Base-by-base conservation (phyloP, 2,888 invertebrate species). In the Yponomeuta malinellus region DNA sequence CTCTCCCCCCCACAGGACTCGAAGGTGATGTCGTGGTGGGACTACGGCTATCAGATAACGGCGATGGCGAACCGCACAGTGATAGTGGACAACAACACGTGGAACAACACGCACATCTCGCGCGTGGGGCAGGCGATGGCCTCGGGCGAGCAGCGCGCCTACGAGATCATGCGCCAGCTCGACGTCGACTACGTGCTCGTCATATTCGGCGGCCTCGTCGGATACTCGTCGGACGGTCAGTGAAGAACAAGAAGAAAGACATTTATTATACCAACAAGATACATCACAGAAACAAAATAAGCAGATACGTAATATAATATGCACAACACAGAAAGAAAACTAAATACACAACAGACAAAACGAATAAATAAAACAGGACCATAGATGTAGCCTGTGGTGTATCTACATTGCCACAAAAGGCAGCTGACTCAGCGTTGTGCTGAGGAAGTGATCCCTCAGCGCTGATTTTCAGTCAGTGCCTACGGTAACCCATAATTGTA, bases 11-110 rank as follows among this genome's bases (percentile, higher is more conserved):
- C 68, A 29, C 79, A 97, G 96, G 96, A 99, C 88, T 96, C 99
- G 0, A 97, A 97, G 85, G 96, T 99, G 72, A 99, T 99, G 99
- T 98, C 98, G 0, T 99, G 99, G 99, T 99, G 99, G 98, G 98
- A 99, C 94, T 99, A 99, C 89, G 99, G 99, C 0, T 99, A 99
- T 90, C 98, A 98, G 90, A 99, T 99, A 92, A 99, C 99, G 1
- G 98, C 99, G 1, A 99, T 99, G 99, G 99, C 99, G 23, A 99
- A 99, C 92, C 94, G 98, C 66, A 99, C 99, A 0, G 98, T 99
- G 77, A 93, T 99, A 76, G 99, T 99, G 71, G 99, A 99, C 86
- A 99, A 99, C 87, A 99, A 99, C 83, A 99, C 99, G 0, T 99
- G 99, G 99, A 99, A 99, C 89, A 99, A 99, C 87, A 99, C 99